A percentile compares a stretch with the other conserved stretches of the same genome.
phyloP scores from a whole-genome alignment of 2,888 invertebrate genomes.

The Choreutis nemorana region DNA sequence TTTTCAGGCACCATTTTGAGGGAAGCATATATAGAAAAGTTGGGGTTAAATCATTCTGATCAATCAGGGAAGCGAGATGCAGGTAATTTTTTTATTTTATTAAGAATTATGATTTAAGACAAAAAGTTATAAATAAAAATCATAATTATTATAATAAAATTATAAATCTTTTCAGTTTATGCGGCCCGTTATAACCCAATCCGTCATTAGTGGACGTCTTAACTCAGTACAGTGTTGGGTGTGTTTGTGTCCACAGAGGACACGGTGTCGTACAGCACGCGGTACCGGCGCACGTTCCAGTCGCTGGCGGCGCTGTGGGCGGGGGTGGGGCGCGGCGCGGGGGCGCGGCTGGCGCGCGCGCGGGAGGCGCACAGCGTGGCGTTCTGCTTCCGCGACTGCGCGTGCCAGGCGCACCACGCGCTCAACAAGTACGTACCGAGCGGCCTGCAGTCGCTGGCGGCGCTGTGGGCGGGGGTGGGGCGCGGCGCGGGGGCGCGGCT shows the following conservation, averaged over 20 bases:
- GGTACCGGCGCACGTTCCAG: conserved; percentile 89
- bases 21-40: conserved; percentile 45
- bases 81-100: conserved; percentile 18
- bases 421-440: conserved; percentile 58
- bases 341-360: conserved; percentile 70
- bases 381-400: conserved; percentile 88
- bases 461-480: conserved; percentile 60
- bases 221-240: neutral
- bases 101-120: neutral
- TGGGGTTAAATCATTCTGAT: conserved; percentile 33
- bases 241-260: conserved; percentile 41
- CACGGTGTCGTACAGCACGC: conserved; percentile 78
- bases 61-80: conserved; percentile 37
- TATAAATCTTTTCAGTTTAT: neutral
- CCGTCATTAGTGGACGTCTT: too few species aligned
- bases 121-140: neutral
- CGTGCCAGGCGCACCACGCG: conserved; percentile 73
- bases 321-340: conserved; percentile 40
- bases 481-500: conserved; percentile 37
- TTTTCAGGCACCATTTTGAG: conserved; percentile 44
- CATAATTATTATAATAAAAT: neutral
- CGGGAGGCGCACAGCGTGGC: conserved; percentile 82
- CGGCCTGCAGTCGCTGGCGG: conserved; percentile 84
- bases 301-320: conserved; percentile 76
- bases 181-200: too few species aligned